Evolutionary conservation across 1,140 invertebrate genomes (phyloP).

Genomic region (Goniozus legneri): DNA sequence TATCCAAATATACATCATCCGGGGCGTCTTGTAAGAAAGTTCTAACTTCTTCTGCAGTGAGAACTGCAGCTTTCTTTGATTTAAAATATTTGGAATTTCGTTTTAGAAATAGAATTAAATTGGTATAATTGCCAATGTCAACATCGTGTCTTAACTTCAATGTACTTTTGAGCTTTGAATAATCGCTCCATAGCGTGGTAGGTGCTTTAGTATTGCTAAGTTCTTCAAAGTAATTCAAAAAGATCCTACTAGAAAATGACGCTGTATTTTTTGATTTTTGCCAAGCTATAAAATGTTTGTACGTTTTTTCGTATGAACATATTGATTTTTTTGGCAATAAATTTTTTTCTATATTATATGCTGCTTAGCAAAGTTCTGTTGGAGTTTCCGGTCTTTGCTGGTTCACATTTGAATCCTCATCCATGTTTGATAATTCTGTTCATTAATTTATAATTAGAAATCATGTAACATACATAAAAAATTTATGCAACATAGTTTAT

Average conservation of each 20-base stretch:
- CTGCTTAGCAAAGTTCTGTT: too few species aligned
- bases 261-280: slow-evolving; percentile 13
- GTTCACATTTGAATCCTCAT: too few species aligned
- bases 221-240: slow-evolving; percentile 29
- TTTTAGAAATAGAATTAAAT: slow-evolving; percentile 5
- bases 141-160: background rate
- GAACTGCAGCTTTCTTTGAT: slow-evolving; percentile 3
- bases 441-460: too few species aligned
- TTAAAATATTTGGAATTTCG: background rate
- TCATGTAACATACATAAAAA: too few species aligned
- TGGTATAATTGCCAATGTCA: slow-evolving; percentile 2
- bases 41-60: too few species aligned
- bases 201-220: slow-evolving; percentile 21
- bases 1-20: too few species aligned
- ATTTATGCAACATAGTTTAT: too few species aligned
- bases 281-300: slow-evolving; percentile 13
- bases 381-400: too few species aligned
- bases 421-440: too few species aligned
- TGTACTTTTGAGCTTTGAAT: slow-evolving; percentile 23
- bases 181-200: slow-evolving; percentile 25
- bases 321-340: slow-evolving; percentile 12
- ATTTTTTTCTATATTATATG: too few species aligned
- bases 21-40: too few species aligned
- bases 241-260: slow-evolving; percentile 23
- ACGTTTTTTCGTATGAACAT: slow-evolving; percentile 7